Conservation (phyloP, 2,113 vertebrate genomes). For the Cebus imitator region DNA sequence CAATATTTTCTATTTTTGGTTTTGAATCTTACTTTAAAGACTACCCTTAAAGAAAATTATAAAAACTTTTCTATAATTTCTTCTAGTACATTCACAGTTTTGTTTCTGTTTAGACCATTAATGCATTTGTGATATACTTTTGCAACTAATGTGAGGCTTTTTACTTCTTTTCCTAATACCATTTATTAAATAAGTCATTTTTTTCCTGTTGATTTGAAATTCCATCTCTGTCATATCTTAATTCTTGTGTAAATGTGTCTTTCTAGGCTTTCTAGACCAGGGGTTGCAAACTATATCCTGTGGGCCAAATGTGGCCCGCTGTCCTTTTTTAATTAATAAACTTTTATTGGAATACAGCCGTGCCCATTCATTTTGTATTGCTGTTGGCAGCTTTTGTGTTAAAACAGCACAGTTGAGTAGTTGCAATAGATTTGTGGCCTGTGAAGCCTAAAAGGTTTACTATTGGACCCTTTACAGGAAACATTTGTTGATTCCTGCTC, state of each 20-base stretch:
- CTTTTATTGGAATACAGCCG: background rate
- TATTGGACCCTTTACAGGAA: background rate
- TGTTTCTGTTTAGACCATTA: background rate
- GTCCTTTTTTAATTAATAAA: background rate
- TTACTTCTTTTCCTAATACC: background rate
- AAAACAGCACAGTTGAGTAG: background rate
- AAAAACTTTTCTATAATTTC: background rate
- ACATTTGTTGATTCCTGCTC: background rate
- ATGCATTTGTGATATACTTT: slow-evolving; percentile 21
- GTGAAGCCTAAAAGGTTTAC: background rate
- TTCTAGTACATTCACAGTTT: background rate
- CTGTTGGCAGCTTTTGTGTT: background rate
- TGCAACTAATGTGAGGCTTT: background rate
- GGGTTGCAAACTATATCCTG: background rate
- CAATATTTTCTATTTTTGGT: background rate
- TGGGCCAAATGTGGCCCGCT: background rate
- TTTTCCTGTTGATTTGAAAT: background rate
- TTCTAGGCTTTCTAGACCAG: background rate
- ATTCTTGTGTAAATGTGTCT: background rate
- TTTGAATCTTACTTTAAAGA: slow-evolving; percentile 17
- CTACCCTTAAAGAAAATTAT: background rate
- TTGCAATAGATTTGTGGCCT: background rate
- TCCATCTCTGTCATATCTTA: background rate
- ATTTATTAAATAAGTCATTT: slow-evolving; percentile 21
- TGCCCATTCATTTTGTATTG: background rate